Base-by-base conservation (phyloP, 1,140 invertebrate genomes). In the Laupala kohalensis region DNA sequence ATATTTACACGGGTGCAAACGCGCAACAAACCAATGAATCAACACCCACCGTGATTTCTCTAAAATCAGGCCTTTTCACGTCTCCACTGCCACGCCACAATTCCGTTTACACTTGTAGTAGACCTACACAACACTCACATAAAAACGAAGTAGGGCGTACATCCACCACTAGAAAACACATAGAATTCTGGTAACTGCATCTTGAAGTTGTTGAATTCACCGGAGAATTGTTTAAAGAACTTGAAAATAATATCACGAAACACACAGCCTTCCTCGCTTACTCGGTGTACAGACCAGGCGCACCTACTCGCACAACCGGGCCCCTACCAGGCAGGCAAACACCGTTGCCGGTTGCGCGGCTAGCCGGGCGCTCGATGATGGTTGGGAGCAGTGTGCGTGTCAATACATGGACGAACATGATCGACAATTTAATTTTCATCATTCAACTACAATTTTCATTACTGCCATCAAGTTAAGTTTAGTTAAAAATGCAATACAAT, bases 221-320 rank as follows among this genome's bases (percentile, higher is more conserved):
- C 25, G 25, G 24, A 25, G 26, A 27, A 67, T 27, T 4, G 66
- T 6, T 25, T 25, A 67, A 23, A 27, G 37, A 53, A 19, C 37
- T 53, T 53, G 25, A 25, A 68, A 68, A 23, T 27, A 27, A 29
- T 68, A 19, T 23, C 67, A 23, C 19, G 26, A 29, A 68, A 30
- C 67, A 29, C 27, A 68, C 15, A 27, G 19, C 67, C 29, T 23
- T 27, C 29, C 28, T 62, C 26, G 27, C 26, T n/a, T 64, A 24
- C 25, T n/a, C 24, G n/a, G 67, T 28, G 67, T 26, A 28, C 15
- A 69, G 27, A 19, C 69, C 53, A 29, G 63, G 69, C 69, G 29
- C 28, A 64, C 69, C 53, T 70, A 70, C 53, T 70, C 69, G 69
- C 69, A 62, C 53, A 70, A 70, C 69, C 37, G 53, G 69, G 27